These are phyloP conservation scores for Ataeniobius toweri DNA, from an alignment of 2,797 vertebrate genomes.

Conservation along the genomic window DNA sequence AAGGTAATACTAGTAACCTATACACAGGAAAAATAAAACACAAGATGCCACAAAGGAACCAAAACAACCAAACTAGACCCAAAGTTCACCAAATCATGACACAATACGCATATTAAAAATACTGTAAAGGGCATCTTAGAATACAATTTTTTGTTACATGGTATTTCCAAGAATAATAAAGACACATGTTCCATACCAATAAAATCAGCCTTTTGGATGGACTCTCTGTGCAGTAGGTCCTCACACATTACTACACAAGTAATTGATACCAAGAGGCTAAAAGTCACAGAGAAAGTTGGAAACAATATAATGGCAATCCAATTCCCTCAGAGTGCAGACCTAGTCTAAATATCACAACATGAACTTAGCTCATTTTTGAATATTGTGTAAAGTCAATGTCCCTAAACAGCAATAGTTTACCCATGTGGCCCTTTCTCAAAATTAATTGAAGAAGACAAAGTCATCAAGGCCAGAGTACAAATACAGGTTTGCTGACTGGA, in stretches of 20 bases:
- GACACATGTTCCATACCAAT: background rate
- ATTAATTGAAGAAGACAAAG: background rate
- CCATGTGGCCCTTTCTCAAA: background rate
- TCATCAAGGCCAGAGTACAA: background rate
- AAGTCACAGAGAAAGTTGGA: background rate
- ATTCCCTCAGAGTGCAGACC: background rate
- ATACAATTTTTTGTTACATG: background rate
- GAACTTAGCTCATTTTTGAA: background rate
- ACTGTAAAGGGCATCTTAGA: background rate
- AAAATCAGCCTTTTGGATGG: background rate
- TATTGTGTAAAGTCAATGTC: background rate
- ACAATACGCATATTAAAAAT: background rate
- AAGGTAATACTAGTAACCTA: too few species aligned
- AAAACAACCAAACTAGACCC: too few species aligned
- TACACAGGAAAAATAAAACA: too few species aligned
- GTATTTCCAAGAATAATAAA: background rate
- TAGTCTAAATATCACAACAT: background rate
- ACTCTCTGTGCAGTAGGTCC: background rate
- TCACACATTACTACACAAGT: background rate
- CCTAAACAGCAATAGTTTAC: background rate
- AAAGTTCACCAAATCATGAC: background rate
- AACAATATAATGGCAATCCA: background rate
- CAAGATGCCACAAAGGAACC: too few species aligned
- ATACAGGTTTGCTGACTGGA: background rate
- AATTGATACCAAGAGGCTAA: background rate